These are phyloP conservation scores for Cantharis rustica DNA, from an alignment of 2,888 invertebrate genomes.

Conservation along the genomic window DNA sequence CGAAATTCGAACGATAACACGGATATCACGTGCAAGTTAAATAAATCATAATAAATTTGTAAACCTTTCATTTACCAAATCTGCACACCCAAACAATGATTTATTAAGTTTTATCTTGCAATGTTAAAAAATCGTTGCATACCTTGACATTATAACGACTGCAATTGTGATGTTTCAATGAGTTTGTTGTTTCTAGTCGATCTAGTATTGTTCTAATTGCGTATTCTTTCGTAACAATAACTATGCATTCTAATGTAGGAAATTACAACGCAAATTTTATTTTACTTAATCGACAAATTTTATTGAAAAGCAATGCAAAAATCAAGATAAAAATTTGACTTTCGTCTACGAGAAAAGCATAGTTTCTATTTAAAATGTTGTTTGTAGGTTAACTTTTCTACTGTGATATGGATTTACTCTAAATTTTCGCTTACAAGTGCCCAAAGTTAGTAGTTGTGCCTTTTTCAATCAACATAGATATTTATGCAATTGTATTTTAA, in stretches of 20 bases:
- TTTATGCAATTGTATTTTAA: neutral
- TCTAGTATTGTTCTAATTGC: neutral
- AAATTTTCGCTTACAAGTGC: neutral
- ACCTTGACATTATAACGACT: neutral
- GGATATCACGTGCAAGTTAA: neutral
- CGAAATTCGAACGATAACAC: neutral
- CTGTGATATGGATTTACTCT: neutral
- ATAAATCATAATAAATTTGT: neutral
- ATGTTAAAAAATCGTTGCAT: neutral
- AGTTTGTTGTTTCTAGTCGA: neutral
- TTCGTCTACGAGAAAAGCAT: neutral
- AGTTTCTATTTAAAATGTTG: neutral
- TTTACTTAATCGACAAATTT: neutral
- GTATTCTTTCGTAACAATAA: neutral
- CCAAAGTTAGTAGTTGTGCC: neutral
- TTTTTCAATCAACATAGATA: neutral
- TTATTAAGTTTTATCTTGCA: neutral
- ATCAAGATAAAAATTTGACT: neutral
- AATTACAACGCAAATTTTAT: neutral
- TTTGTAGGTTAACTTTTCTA: neutral
- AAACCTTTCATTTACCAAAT: neutral
- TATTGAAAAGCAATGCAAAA: neutral
- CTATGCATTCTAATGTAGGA: neutral
- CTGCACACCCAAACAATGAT: neutral
- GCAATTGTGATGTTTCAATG: neutral